These are phyloP conservation scores for Mionectes macconnelli DNA, from an alignment of 2,113 vertebrate genomes.

Conservation along the genomic window DNA sequence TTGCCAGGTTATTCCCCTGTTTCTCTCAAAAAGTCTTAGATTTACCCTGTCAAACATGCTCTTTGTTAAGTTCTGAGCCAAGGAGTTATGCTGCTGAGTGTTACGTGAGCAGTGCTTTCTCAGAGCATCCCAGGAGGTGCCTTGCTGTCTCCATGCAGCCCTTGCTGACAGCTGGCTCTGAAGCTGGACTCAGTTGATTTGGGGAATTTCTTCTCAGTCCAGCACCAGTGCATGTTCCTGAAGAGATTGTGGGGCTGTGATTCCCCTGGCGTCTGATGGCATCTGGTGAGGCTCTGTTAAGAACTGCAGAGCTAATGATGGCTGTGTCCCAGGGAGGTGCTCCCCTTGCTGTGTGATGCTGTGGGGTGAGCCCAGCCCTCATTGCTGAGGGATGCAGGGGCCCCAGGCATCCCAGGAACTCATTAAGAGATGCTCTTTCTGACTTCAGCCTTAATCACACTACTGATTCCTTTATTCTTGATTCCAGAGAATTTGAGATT, in stretches of 20 bases:
- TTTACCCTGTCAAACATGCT: background rate
- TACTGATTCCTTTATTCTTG: background rate
- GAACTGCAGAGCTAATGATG: rapidly evolving
- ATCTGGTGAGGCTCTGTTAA: rapidly evolving
- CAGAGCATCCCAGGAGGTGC: rapidly evolving
- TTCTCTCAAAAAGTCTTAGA: rapidly evolving
- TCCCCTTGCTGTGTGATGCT: background rate
- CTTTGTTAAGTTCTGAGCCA: background rate
- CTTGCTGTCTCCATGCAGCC: background rate
- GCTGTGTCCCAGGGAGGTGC: background rate
- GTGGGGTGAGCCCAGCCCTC: background rate
- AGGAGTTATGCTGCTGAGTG: rapidly evolving
- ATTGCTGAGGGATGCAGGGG: background rate
- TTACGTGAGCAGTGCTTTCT: background rate
- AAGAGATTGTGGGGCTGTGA: background rate
- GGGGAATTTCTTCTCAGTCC: background rate
- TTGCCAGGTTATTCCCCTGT: background rate
- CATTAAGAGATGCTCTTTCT: background rate
- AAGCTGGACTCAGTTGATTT: background rate
- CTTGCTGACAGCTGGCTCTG: rapidly evolving
- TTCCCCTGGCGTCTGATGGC: rapidly evolving
- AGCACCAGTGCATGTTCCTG: rapidly evolving
- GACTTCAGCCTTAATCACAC: background rate
- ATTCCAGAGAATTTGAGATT: background rate
- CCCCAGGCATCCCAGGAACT: background rate